Percentiles rank a stretch among this genome's conserved stretches.
Conservation (phyloP, 2,888 invertebrate species). For the Cynaeus angustus region DNA sequence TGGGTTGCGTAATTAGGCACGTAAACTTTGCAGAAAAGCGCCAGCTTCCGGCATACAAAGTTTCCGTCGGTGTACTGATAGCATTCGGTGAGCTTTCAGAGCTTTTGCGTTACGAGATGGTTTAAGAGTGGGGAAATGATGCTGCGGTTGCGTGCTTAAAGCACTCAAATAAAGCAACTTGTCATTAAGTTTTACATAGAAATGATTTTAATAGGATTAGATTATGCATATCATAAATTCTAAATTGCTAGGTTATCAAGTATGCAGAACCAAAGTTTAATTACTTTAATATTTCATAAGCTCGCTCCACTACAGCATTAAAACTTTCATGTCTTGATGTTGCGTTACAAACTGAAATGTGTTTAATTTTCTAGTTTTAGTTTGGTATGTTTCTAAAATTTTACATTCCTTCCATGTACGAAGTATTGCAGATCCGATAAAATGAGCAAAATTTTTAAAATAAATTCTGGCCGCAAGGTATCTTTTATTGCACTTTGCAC, state of each 20-base stretch:
- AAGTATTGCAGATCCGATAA: background rate
- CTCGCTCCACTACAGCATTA: background rate
- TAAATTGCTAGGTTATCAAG: conserved; percentile 15
- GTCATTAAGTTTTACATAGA: conserved; percentile 53
- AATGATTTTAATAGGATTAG: conserved; percentile 45
- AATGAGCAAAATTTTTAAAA: conserved; percentile 32
- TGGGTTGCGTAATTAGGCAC: conserved; percentile 11
- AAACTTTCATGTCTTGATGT: background rate
- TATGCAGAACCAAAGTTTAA: conserved; percentile 36
- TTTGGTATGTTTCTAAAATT: too few species aligned
- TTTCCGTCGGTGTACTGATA: conserved; percentile 47
- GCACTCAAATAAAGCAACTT: conserved; percentile 50
- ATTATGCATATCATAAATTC: conserved; percentile 39
- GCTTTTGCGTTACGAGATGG: conserved; percentile 44
- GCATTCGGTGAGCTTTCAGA: conserved; percentile 45
- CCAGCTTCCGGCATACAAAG: conserved; percentile 21
- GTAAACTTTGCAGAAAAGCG: conserved; percentile 1
- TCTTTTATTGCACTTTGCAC: conserved; percentile 29
- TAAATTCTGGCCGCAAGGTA: conserved; percentile 22
- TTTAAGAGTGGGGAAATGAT: conserved; percentile 50
- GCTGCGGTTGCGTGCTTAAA: conserved; percentile 53
- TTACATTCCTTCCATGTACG: background rate
- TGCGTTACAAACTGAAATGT: background rate
- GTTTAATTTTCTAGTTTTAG: too few species aligned
- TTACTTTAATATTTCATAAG: conserved; percentile 34